Percentiles rank a stretch among this genome's conserved stretches.
Conservation (phyloP, 2,888 invertebrate genomes). For the Clivina fossor region DNA sequence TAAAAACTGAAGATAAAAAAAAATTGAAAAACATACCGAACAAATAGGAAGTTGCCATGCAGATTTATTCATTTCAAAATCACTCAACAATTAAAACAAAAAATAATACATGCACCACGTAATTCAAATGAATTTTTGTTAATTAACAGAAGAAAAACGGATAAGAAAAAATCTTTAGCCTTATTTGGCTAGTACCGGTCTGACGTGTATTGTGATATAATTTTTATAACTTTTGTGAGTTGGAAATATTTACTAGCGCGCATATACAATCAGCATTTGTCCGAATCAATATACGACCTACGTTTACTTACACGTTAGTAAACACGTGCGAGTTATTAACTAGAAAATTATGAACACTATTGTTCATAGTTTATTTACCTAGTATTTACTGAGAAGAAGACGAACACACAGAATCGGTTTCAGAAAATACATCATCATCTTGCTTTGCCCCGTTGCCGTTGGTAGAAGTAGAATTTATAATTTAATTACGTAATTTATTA, state of each 20-base stretch:
- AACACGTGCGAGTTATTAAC: conserved; percentile 7
- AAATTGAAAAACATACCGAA: conserved; percentile 10
- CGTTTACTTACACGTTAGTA: conserved; percentile 1
- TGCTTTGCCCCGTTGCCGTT: too few species aligned
- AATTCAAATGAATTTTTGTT: too few species aligned
- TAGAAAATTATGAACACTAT: too few species aligned
- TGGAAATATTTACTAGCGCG: conserved; percentile 18
- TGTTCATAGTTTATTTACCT: too few species aligned
- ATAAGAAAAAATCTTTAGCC: not conserved
- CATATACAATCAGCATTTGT: conserved; percentile 2
- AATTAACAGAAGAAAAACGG: too few species aligned
- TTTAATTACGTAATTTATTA: too few species aligned
- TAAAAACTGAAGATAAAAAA: too few species aligned
- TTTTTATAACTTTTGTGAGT: conserved; percentile 23
- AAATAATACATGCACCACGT: not conserved
- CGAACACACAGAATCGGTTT: too few species aligned
- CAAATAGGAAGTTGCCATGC: conserved; percentile 8
- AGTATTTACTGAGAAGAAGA: too few species aligned
- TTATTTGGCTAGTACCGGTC: not conserved
- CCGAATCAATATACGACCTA: conserved; percentile 8
- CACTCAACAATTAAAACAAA: conserved; percentile 11
- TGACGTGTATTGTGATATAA: conserved; percentile 23
- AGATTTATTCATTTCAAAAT: conserved; percentile 14
- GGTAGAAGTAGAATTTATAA: too few species aligned
- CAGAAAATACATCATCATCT: too few species aligned